A percentile compares a stretch with the other conserved stretches of the same genome.
phyloP scores from a whole-genome alignment of 2,888 invertebrate genomes.

The Melieria omissa region DNA sequence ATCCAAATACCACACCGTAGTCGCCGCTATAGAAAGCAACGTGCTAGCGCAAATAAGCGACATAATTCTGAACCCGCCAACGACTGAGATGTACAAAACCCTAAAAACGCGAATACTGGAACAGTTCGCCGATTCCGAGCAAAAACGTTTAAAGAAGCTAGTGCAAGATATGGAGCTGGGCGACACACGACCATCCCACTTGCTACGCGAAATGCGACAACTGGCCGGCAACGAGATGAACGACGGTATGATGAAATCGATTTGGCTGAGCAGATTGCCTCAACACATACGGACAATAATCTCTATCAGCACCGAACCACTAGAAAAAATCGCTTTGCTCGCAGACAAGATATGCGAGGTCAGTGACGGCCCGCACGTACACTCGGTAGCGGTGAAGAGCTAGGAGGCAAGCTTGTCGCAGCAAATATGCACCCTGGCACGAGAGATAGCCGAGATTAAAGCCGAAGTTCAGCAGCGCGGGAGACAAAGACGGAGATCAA shows the following conservation, averaged over 20 bases:
- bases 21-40: slow-evolving; percentile 48
- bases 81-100: slow-evolving; percentile 38
- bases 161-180: too few relatives aligned
- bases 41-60: slow-evolving; percentile 48
- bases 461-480: background rate
- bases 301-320: slow-evolving; percentile 40
- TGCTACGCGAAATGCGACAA: too few relatives aligned
- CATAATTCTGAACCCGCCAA: slow-evolving; percentile 44
- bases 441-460: slow-evolving; percentile 6
- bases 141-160: slow-evolving; percentile 29
- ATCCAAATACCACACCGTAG: slow-evolving; percentile 27
- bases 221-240: slow-evolving; percentile 38
- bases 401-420: slow-evolving; percentile 16
- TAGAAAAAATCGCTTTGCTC: slow-evolving; percentile 36
- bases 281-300: slow-evolving; percentile 43
- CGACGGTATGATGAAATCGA: slow-evolving; percentile 44
- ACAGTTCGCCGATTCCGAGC: slow-evolving; percentile 47
- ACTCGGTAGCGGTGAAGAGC: slow-evolving; percentile 4
- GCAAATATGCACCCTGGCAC: slow-evolving; percentile 9
- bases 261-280: slow-evolving; percentile 49
- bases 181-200: too few relatives aligned
- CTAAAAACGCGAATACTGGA: slow-evolving; percentile 43
- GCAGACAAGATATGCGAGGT: slow-evolving; percentile 43
- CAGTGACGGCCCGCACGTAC: slow-evolving; percentile 25
- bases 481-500: background rate